Evolutionary conservation across 2,888 invertebrate species (phyloP), one percentile per base, ranked within the genome.

Genomic region (Brenthis hecate): DNA sequence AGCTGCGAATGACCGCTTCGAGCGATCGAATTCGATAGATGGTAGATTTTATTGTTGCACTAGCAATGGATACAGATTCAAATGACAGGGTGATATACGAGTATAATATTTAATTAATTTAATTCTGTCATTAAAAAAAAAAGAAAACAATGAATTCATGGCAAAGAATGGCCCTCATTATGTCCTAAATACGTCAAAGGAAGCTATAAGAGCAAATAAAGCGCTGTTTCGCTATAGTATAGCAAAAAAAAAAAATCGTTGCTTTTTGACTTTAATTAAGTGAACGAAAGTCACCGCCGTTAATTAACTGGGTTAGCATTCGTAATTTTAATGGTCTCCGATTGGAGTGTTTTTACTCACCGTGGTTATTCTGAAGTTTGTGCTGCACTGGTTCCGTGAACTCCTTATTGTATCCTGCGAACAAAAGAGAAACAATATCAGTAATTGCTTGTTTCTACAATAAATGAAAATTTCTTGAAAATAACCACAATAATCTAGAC

Each of bases 1-100:
- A 76, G 76, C 74, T 74, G 75, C 73, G 75, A 83, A 80, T 80
- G 80, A 79, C 81, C 82, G 80, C 79, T 78, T 66, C 75, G 72
- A 77, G 80, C 82, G 78, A 83, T 84, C 80, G 83, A 80, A 78
- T 81, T 76, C 75, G 76, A 80, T 79, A 77, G 75, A 67, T 69
- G 68, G 72, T 70, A 74, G 56, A 14, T 58, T 51, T 66, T 77
- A 74, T 72, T 72, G 70, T 69, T 64, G 69, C 68, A 72, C 70
- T 66, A 66, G 32, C 73, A 67, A 74, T 72, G 73, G 69, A 74
- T 69, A 66, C 73, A 66, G 70, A 73, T 73, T 70, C 65, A 57
- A 64, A 69, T 73, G 72, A 73, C 67, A 70, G 6, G 62, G 65
- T 56, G 13, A 50, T 28, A 50, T 50, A 19, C 19, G 19, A 19